Percentiles rank a stretch among this genome's conserved stretches.
These are phyloP conservation scores for Eolophus roseicapilla DNA, from an alignment of 2,113 vertebrate genomes.

Conservation along the genomic window DNA sequence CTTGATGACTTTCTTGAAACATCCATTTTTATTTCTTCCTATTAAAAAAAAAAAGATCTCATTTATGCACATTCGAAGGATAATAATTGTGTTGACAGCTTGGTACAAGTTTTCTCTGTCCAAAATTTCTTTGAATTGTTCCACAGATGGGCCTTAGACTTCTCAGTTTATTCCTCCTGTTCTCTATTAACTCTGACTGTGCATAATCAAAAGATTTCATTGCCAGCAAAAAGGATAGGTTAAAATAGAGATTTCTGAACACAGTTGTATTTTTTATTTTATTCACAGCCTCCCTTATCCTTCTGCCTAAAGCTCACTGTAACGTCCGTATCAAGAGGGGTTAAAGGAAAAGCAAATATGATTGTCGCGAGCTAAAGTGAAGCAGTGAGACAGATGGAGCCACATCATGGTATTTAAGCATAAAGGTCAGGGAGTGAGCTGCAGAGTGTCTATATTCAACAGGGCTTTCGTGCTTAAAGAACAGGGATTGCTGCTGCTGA, in stretches of 20 bases:
- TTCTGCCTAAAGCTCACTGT: not conserved
- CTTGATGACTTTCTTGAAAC: not conserved
- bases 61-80: not conserved
- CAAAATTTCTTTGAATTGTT: not conserved
- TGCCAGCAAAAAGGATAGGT: not conserved
- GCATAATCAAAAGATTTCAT: not conserved
- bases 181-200: not conserved
- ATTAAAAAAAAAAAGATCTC: not conserved
- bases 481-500: constrained; percentile 1
- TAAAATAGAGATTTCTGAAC: not conserved
- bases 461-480: constrained; percentile 2
- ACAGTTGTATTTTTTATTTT: constrained; percentile 21
- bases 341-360: constrained; percentile 64
- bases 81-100: not conserved
- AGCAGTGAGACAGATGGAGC: constrained; percentile 59
- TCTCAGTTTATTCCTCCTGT: not conserved
- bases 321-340: not conserved
- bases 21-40: not conserved
- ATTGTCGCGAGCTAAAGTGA: constrained; percentile 30
- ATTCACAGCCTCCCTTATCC: not conserved
- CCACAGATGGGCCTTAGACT: not conserved
- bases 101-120: not conserved
- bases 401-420: constrained; percentile 19
- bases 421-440: constrained; percentile 49
- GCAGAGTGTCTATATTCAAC: constrained; percentile 24